Percentiles rank a stretch among this genome's conserved stretches.
Conservation (phyloP, 2,888 invertebrate genomes). For the Pilophorus perplexus region DNA sequence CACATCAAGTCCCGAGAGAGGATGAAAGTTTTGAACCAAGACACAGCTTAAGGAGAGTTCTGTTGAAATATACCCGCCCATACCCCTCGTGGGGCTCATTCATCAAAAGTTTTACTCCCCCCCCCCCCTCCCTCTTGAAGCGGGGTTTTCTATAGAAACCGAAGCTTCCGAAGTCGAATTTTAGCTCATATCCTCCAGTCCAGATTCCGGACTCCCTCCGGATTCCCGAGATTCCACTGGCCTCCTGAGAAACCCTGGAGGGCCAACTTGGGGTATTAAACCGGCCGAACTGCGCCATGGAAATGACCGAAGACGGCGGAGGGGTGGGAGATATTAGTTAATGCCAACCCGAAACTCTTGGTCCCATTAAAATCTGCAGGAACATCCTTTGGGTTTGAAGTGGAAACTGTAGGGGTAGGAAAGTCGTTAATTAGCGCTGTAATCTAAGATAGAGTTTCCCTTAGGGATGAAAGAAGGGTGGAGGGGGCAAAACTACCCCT, state of each 20-base stretch:
- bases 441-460: constrained; percentile 24
- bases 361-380: constrained; percentile 32
- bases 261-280: constrained; percentile 15
- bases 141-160: constrained; percentile 16
- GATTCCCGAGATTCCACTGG: constrained; percentile 41
- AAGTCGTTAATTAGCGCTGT: constrained; percentile 37
- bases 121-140: background rate
- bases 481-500: constrained; percentile 3
- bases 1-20: no score
- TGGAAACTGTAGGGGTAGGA: background rate
- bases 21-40: no score
- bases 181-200: constrained; percentile 18
- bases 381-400: constrained; percentile 18
- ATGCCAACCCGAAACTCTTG: constrained; percentile 41
- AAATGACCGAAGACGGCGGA: constrained; percentile 8
- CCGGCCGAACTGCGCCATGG: constrained; percentile 11
- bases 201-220: background rate
- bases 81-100: background rate
- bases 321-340: constrained; percentile 39
- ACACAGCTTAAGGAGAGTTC: background rate
- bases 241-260: background rate
- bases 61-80: background rate
- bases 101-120: constrained; percentile 5
- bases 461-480: no score
- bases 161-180: constrained; percentile 15